A percentile compares a stretch with the other conserved stretches of the same genome.
These are phyloP conservation scores for Ctenicera cuprea DNA, from an alignment of 2,888 invertebrate genomes.

Conservation along the genomic window DNA sequence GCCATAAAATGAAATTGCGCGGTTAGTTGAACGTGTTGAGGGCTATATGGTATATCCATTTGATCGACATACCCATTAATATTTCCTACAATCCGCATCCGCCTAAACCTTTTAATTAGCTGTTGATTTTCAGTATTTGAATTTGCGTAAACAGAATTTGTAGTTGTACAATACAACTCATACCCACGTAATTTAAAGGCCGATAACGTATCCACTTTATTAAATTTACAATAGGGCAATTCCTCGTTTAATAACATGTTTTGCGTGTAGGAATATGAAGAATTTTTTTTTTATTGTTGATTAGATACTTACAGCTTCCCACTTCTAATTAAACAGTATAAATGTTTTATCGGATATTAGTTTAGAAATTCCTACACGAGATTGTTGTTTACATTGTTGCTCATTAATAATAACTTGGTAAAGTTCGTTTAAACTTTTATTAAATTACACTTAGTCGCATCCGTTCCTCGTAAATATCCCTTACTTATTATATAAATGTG, in stretches of 20 bases:
- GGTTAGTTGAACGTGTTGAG: background rate
- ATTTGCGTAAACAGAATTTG: conserved; percentile 19
- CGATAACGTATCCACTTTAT: conserved; percentile 3
- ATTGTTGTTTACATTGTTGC: too few species aligned
- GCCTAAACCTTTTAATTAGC: background rate
- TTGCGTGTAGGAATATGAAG: background rate
- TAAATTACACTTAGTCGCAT: too few species aligned
- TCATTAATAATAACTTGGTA: too few species aligned
- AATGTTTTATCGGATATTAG: too few species aligned
- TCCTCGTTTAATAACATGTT: background rate
- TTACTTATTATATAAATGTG: too few species aligned
- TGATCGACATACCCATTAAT: background rate
- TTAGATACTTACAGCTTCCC: background rate
- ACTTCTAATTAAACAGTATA: background rate
- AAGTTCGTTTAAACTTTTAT: too few species aligned
- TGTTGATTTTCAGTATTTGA: conserved; percentile 6
- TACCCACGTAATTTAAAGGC: background rate
- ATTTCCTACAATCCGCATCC: conserved; percentile 2
- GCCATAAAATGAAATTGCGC: conserved; percentile 4
- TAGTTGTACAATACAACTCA: background rate
- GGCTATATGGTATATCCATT: background rate
- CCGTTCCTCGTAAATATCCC: too few species aligned
- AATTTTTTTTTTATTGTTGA: background rate
- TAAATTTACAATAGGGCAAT: background rate
- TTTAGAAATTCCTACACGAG: too few species aligned